Evolutionary conservation across 1,140 invertebrate genomes (phyloP).

Genomic region (Microplitis mediator): DNA sequence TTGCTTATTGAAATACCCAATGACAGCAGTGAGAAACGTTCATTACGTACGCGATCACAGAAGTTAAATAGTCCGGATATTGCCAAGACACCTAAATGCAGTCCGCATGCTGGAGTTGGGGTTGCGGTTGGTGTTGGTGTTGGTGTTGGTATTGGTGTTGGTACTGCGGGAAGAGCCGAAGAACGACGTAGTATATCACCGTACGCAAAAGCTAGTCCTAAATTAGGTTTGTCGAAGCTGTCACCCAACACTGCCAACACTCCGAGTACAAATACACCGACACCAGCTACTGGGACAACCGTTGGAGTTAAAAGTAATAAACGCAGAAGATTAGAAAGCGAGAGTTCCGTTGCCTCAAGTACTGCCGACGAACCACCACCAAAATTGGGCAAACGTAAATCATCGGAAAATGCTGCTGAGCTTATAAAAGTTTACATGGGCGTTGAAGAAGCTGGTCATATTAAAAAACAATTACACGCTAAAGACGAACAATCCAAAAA

Average conservation of each 20-base stretch:
- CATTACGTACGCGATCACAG: slow-evolving; percentile 72
- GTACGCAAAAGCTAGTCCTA: slow-evolving; percentile 57
- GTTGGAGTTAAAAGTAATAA: slow-evolving; percentile 56
- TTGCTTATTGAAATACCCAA: slow-evolving; percentile 79
- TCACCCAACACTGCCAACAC: slow-evolving; percentile 32
- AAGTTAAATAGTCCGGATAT: slow-evolving; percentile 75
- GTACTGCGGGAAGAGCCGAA: slow-evolving; percentile 43
- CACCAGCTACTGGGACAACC: slow-evolving; percentile 42
- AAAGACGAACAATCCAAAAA: slow-evolving; percentile 60
- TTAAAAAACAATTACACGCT: slow-evolving; percentile 57
- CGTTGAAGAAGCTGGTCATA: slow-evolving; percentile 63
- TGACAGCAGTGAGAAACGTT: slow-evolving; percentile 65
- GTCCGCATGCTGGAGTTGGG: slow-evolving; percentile 58
- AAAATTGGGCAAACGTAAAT: slow-evolving; percentile 69
- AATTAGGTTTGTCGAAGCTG: slow-evolving; percentile 46
- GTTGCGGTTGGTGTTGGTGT: slow-evolving; percentile 24
- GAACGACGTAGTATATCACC: slow-evolving; percentile 61
- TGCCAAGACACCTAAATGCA: slow-evolving; percentile 66
- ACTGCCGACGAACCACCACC: slow-evolving; percentile 66
- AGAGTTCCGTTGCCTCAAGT: slow-evolving; percentile 70
- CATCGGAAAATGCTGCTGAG: slow-evolving; percentile 71
- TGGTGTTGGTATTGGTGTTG: not conserved
- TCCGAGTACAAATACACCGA: too few relatives aligned
- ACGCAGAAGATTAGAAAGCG: slow-evolving; percentile 77
- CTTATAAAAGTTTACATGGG: slow-evolving; percentile 74